Base-by-base conservation (phyloP, 2,888 invertebrate genomes). In the Ennomos quercinarius region DNA sequence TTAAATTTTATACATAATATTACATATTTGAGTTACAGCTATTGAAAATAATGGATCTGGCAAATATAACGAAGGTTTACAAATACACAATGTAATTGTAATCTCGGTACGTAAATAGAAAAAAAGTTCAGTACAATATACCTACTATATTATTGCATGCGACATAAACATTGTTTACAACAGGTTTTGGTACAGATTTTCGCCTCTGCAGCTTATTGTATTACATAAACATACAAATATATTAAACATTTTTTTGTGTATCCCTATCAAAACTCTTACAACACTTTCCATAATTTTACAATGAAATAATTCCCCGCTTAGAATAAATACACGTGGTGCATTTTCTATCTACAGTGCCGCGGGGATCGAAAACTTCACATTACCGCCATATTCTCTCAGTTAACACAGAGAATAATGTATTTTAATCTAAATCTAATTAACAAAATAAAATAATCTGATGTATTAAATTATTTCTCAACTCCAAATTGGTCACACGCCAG, bases 381-480 rank as follows among this genome's bases (percentile, higher is more conserved):
- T 51, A 58, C 42, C 55, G 13, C 46, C 55, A 56, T 42, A 54
- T 13, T 35, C 37, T 42, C 42, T 46, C 50, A 36, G 48, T 50
- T 54, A 27, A 49, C 56, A 58, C 57, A 56, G 47, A 65, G 58
- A 66, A 62, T 57, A 51, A 38, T 54, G 50, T 48, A 11, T 50
- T 54, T 61, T 58, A 51, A 11, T 55, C 62, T 65, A 58, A 63
- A 63, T 68, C 64, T 68, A 66, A 67, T 71, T 73, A 73, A 72
- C 73, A 71, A 78, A 78, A 82, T 78, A 81, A 79, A 63, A 47
- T 63, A 61, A 49, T 80, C 84, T 48, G 90, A 92, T 91, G 92
- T 91, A 91, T 91, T 91, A 91, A 91, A 91, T 83, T 81, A 81
- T 88, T 86, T 89, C 92, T 89, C 90, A 84, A 80, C 68, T 73